These are phyloP conservation scores for Rhorus exstirpatorius DNA, from an alignment of 2,888 invertebrate genomes.

Conservation along the genomic window DNA sequence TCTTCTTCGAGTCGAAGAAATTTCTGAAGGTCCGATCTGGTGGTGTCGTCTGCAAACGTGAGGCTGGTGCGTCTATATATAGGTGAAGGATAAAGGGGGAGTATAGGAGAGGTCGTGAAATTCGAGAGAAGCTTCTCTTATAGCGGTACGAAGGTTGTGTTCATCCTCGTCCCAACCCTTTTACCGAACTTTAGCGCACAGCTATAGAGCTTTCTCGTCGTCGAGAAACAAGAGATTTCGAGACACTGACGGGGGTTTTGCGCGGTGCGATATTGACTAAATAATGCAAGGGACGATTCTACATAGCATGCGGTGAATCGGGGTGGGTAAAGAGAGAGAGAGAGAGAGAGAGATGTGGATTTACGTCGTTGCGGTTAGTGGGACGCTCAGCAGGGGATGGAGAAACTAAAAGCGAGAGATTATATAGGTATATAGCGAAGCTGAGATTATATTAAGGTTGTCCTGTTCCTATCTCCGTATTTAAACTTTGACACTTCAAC, in stretches of 20 bases:
- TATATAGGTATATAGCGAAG: neutral
- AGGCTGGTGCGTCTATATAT: neutral
- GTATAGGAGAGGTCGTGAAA: slow-evolving; percentile 33
- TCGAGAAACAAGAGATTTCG: slow-evolving; percentile 62
- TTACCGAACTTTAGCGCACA: slow-evolving; percentile 59
- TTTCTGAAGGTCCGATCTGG: slow-evolving; percentile 58
- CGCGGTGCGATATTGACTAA: slow-evolving; percentile 79
- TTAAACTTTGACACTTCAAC: too few relatives aligned
- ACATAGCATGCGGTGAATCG: slow-evolving; percentile 54
- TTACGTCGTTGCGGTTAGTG: slow-evolving; percentile 54
- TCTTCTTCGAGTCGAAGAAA: slow-evolving; percentile 50
- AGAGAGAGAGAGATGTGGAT: slow-evolving; percentile 32
- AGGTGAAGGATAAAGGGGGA: slow-evolving; percentile 41
- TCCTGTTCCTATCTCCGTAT: too few relatives aligned
- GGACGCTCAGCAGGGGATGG: slow-evolving; percentile 13
- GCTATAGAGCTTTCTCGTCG: slow-evolving; percentile 50
- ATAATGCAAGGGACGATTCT: slow-evolving; percentile 78
- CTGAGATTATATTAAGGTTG: neutral
- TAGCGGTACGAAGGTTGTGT: slow-evolving; percentile 38
- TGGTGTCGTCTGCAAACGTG: slow-evolving; percentile 55
- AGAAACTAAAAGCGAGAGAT: slow-evolving; percentile 38
- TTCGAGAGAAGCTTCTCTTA: slow-evolving; percentile 69
- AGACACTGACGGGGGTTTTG: slow-evolving; percentile 49
- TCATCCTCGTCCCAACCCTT: slow-evolving; percentile 36
- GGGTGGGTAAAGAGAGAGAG: slow-evolving; percentile 19